Conservation (phyloP, 2,888 invertebrate genomes). For the Orthosia cruda region DNA sequence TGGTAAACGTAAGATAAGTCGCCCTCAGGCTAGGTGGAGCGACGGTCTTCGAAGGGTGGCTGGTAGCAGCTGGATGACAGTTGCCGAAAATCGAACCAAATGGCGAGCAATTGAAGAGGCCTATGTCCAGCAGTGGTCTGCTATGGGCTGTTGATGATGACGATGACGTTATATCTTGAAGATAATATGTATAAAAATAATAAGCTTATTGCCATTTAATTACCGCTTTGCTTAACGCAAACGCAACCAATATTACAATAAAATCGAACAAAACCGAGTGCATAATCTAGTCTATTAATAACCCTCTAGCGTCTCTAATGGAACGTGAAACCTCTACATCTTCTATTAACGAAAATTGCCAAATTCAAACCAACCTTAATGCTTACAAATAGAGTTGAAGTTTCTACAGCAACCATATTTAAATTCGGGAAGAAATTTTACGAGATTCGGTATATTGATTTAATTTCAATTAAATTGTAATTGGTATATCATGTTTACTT, state of each 20-base stretch:
- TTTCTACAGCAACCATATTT: background rate
- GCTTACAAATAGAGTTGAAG: background rate
- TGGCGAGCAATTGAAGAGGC: no score
- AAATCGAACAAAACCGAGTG: slow-evolving; percentile 17
- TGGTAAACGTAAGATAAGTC: no score
- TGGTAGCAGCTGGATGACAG: no score
- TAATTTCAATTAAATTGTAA: slow-evolving; percentile 40
- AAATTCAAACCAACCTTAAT: background rate
- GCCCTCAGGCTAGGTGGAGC: no score
- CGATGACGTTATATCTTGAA: no score
- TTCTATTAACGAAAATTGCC: background rate
- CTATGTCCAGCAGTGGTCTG: no score
- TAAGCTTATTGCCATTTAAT: no score
- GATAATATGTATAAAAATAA: no score
- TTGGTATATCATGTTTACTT: slow-evolving; percentile 30
- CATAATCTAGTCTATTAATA: slow-evolving; percentile 26
- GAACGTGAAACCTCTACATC: slow-evolving; percentile 18
- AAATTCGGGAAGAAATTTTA: background rate
- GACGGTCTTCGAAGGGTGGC: no score
- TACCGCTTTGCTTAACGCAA: no score
- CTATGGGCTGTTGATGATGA: no score
- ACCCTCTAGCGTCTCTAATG: slow-evolving; percentile 28
- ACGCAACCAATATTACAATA: background rate
- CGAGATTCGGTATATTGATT: slow-evolving; percentile 27
- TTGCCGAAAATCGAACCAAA: no score